Evolutionary conservation across 2,113 vertebrate genomes (phyloP), one percentile per base, ranked within the genome.

Genomic region (Antechinus stuartii): DNA sequence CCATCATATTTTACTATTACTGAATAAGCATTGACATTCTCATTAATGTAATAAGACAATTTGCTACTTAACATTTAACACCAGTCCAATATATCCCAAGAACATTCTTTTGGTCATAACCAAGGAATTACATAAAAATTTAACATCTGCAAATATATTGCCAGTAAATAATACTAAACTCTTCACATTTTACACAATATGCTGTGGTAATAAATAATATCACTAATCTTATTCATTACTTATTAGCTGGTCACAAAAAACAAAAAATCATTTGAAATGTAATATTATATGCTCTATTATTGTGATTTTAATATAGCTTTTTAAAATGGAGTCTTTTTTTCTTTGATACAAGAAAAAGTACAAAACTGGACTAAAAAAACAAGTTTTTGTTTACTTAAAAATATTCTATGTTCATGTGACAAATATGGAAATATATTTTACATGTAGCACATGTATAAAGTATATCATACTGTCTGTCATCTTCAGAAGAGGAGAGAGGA

Each of bases 131-230:
- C 99, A 99, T 99, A 99, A 99, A 99, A 99, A 98, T 98, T 99
- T 98, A 99, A 99, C 98, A 99, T 97, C 98, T 99, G 99, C 99
- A 98, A 98, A 97, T 99, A 99, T 99, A 98, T 99, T 99, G 99
- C 99, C 99, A 99, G 99, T 99, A 99, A 99, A 99, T 98, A 99
- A 99, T 99, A 99, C 99, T 99, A 98, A 99, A 99, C 98, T 99
- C 99, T 99, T 99, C 99, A 98, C 99, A 99, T 99, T 99, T 99
- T 99, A 99, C 99, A 99, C 99, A 99, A 99, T 99, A 99, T 98
- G 99, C 98, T 98, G 98, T 99, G 98, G 98, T 99, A 99, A 98
- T 98, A 99, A 98, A 98, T 99, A 99, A 98, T 98, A 99, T 99
- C 98, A 99, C 99, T 99, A 98, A 98, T 98, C 98, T 99, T 98